phyloP scores from a whole-genome alignment of 2,888 invertebrate genomes.

The Tyria jacobaeae region DNA sequence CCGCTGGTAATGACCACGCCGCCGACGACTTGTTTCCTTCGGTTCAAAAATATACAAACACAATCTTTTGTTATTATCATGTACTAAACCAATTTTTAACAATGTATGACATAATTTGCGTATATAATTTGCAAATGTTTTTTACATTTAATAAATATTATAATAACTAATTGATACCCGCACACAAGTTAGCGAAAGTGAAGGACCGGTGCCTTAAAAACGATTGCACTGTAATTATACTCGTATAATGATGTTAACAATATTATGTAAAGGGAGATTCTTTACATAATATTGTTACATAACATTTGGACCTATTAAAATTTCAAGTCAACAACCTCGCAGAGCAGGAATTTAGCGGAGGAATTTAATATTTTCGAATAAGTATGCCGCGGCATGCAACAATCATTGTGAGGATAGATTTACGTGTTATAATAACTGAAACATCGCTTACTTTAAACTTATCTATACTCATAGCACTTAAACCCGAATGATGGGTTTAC shows the following conservation, averaged over 20 bases:
- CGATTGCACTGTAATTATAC: background rate
- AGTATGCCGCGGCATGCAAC: background rate
- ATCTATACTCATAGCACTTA: background rate
- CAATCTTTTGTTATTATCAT: too few relatives aligned
- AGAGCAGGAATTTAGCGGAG: too few relatives aligned
- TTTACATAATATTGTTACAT: background rate
- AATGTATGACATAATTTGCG: too few relatives aligned
- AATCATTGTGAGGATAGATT: conserved; percentile 1
- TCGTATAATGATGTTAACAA: too few relatives aligned
- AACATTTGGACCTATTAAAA: background rate
- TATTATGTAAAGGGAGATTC: background rate
- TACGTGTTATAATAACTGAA: background rate
- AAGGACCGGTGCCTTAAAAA: background rate
- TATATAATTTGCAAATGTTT: too few relatives aligned
- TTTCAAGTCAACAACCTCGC: too few relatives aligned
- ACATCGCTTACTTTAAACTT: background rate
- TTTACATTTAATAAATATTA: background rate
- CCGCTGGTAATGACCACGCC: conserved; percentile 1
- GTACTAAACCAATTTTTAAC: too few relatives aligned
- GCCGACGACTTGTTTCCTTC: background rate
- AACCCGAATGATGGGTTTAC: too few relatives aligned
- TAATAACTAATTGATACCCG: background rate
- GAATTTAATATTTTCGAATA: too few relatives aligned
- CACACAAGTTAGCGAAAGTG: background rate
- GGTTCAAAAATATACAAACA: too few relatives aligned